A percentile compares a stretch with the other conserved stretches of the same genome.
Evolutionary conservation across 2,888 invertebrate genomes (phyloP).

Genomic region (Rosalia funebris): DNA sequence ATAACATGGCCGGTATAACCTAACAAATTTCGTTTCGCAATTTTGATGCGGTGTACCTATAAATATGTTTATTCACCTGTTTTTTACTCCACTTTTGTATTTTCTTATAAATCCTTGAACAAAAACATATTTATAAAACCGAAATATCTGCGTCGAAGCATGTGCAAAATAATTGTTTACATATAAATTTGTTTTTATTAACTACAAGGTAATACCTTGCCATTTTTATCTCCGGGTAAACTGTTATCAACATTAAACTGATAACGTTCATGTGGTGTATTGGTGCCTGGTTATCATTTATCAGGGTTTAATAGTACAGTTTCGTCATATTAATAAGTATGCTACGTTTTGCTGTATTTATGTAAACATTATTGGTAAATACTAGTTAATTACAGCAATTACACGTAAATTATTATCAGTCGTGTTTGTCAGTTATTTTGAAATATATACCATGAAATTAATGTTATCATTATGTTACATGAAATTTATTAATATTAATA

Average conservation of each 20-base stretch:
- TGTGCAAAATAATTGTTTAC: no score
- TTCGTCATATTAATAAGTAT: slow-evolving; percentile 32
- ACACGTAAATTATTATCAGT: slow-evolving; percentile 45
- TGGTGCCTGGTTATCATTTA: slow-evolving; percentile 27
- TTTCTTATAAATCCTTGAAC: no score
- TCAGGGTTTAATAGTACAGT: slow-evolving; percentile 29
- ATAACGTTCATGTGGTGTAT: slow-evolving; percentile 26
- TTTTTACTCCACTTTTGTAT: no score
- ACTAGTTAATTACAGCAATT: slow-evolving; percentile 46
- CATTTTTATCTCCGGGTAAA: slow-evolving; percentile 3
- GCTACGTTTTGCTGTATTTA: slow-evolving; percentile 32
- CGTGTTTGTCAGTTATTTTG: slow-evolving; percentile 44
- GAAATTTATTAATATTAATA: slow-evolving; percentile 35
- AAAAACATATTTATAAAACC: no score
- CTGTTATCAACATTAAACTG: slow-evolving; percentile 1
- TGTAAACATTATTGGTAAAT: slow-evolving; percentile 43
- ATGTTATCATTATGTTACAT: slow-evolving; percentile 38
- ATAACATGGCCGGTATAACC: no score
- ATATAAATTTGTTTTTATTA: slow-evolving; percentile 6
- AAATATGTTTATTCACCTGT: no score
- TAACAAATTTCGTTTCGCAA: no score
- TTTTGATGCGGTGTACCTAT: no score
- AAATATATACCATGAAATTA: slow-evolving; percentile 39
- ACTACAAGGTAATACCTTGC: slow-evolving; percentile 20
- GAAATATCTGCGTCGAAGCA: no score